Evolutionary conservation across 2,888 invertebrate genomes (phyloP), one percentile per base, ranked within the genome.

Genomic region (Tuberolachnus salignus): DNA sequence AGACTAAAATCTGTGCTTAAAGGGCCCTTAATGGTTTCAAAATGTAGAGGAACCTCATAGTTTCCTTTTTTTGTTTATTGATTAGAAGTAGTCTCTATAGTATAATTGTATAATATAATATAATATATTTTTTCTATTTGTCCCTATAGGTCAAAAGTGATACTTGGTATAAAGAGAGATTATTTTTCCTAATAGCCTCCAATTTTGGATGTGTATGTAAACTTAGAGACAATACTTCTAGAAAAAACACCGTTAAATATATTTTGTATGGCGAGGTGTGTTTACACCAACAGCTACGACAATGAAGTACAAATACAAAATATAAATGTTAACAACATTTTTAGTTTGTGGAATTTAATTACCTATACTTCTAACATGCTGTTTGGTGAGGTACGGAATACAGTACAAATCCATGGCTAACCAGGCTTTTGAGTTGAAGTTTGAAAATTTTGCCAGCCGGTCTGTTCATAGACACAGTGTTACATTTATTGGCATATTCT

Each of bases 141-240:
- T n/a, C n/a, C n/a, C n/a, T n/a, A n/a, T n/a, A 49, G 23, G 9
- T 1, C 34, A 34, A 53, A 53, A 34, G 34, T 11, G 69, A 69
- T 6, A 4, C 11, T 51, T 69, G 69, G 34, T n/a, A 21, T 14
- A 69, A 11, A 34, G 13, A 34, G n/a, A 3, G 53, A 19, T 26
- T 34, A 53, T 8, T 34, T 11, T 19, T 51, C 6, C 69, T 69
- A 0, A 53, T 21, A 4, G 69, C 53, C 11, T 69, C 34, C 10
- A 44, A 70, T 46, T 57, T 70, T 9, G 69, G 53, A 3, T 16
- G 19, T 14, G 69, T 69, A n/a, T 49, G 69, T 69, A 53, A 53
- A 34, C 1, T 69, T 1, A 51, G 53, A 53, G 19, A 3, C 4
- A 51, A 21, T 34, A 69, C 53, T n/a, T 34, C 42, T 1, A 13